Base-by-base conservation (phyloP, 2,113 vertebrate species). In the Nanorana parkeri region DNA sequence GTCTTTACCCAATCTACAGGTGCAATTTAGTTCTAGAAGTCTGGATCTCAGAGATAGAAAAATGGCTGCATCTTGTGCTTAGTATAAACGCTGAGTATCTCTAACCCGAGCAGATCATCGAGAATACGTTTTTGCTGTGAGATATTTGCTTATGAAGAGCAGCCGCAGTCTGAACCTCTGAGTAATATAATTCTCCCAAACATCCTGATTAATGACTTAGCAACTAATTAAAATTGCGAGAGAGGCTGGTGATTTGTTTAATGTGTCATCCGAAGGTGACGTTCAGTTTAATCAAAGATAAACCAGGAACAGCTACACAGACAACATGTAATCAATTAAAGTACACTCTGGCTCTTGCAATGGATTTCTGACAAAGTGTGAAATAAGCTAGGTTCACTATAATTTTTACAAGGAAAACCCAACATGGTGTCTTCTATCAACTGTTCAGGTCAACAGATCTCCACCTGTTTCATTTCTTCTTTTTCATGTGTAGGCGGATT, bases 181-280 rank as follows among this genome's bases (percentile, higher is more conserved):
- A 74, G 61, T 81, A 81, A 64, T 54, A 81, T 81, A 51, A 64
- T 81, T 81, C 69, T 65, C 26, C 41, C 29, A 36, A 64, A 61
- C 64, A 82, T 85, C 79, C 79, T 90, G 87, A 88, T 90, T 87
- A 90, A 88, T 85, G 87, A 80, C 80, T 76, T 81, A 54, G 64
- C 82, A 87, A 86, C 84, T 91, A 89, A 89, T 86, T 88, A 85
- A 66, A 84, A 68, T 74, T 60, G 74, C 79, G 52, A 86, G 87
- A 86, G 82, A 85, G n/a, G 80, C 83, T 63, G 85, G 85, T n/a
- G 86, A 86, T 88, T 87, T 29, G 55, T 86, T 90, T 78, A 81
- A 74, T 66, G 86, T 28, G 19, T 86, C 86, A 85, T 86, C 77
- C 60, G 67, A 24, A 36, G 77, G 75, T 68, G 72, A 85, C 84